Evolutionary conservation across 2,113 vertebrate genomes (phyloP).

Genomic region (Mugil cephalus): DNA sequence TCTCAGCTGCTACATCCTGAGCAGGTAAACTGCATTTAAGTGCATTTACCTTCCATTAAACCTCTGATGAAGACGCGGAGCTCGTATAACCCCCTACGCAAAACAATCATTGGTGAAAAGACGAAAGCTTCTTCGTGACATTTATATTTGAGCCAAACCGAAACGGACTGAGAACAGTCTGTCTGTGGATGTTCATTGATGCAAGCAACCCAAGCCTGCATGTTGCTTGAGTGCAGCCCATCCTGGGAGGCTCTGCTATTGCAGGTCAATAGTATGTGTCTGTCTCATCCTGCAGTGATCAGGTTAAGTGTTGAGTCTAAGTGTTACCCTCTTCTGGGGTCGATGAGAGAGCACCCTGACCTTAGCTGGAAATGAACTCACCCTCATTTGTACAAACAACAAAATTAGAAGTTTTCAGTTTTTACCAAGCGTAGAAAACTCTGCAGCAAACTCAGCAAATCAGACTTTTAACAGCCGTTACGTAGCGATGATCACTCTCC

Average conservation of each 20-base stretch:
- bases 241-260: conserved; percentile 66
- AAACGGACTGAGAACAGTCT: no score
- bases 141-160: no score
- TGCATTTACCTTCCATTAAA: conserved; percentile 34
- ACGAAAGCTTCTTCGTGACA: no score
- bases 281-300: conserved; percentile 62
- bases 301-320: conserved; percentile 70
- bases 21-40: conserved; percentile 50
- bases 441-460: neutral
- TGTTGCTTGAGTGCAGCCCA: conserved; percentile 29
- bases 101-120: conserved; percentile 39
- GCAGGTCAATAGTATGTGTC: conserved; percentile 78
- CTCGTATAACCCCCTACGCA: conserved; percentile 3
- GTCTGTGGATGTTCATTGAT: conserved; percentile 1
- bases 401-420: no score
- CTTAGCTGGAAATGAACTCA: conserved; percentile 66
- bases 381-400: conserved; percentile 24
- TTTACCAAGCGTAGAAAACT: neutral
- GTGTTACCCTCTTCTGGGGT: conserved; percentile 66
- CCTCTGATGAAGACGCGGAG: conserved; percentile 7
- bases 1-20: conserved; percentile 15
- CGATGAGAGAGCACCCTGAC: conserved; percentile 68
- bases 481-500: neutral
- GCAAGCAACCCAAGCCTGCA: conserved; percentile 9
- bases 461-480: conserved; percentile 11